Base-by-base conservation (phyloP, 2,888 invertebrate species). In the Eustalomyia histrio region DNA sequence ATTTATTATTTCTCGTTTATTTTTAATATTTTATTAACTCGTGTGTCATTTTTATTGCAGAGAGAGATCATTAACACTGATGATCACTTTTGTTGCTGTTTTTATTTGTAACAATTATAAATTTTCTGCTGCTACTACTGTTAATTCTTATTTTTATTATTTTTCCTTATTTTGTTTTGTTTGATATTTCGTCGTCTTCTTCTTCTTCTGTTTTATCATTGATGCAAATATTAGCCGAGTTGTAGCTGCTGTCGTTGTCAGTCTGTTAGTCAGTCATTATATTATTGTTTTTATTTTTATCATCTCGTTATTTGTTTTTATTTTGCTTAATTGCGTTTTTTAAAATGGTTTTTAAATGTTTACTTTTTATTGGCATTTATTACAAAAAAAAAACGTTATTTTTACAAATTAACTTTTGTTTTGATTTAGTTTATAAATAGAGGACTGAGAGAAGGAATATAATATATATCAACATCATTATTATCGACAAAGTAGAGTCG, bases 141-240 rank as follows among this genome's bases (percentile, higher is more conserved):
- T 6, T 6, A 29, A 29, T 29, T 29, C 29, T 29, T 24, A 24
- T 35, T 12, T 39, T 39, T 39, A 39, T 39, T 14, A 12, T 39
- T 39, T 39, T 39, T 39, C 57, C 2, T 65, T 67, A 12, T 33
- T 60, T 72, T 68, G 33, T 69, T 58, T 57, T 55, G 16, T 55
- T 47, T 17, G 50, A 79, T 75, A 35, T 71, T 81, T 63, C 63
- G 76, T 57, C 65, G 82, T 52, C 84, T 83, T 76, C 63, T 79
- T 57, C 65, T 83, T 52, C 84, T 83, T 76, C 76, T 84, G 82
- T 86, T 75, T 80, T 69, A 58, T 76, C 55, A 72, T 74, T 79
- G 83, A 87, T 86, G 85, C 84, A 82, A 86, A 83, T 86, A 83
- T 84, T 75, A 50, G 29, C 29, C 29, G 29, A 29, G 3, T 29